Percentiles rank a stretch among this genome's conserved stretches.
These are phyloP conservation scores for Mimachlamys varia DNA, from an alignment of 2,888 invertebrate species.

Conservation along the genomic window DNA sequence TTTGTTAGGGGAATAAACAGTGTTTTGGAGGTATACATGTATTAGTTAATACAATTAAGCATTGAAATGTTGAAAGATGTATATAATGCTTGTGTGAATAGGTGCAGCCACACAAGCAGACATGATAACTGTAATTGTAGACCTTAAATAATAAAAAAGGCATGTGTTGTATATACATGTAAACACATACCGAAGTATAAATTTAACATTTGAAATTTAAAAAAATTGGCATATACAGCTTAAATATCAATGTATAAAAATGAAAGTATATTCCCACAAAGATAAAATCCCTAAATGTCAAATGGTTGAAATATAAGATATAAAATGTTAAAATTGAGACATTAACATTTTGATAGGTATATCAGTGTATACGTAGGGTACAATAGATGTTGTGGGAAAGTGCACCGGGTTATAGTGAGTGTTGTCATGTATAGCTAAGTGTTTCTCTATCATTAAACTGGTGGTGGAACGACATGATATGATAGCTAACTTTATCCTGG, in stretches of 20 bases:
- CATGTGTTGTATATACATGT: too few relatives aligned
- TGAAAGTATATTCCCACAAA: not conserved
- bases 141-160: too few relatives aligned
- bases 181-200: too few relatives aligned
- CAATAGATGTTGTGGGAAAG: not conserved
- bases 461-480: not conserved
- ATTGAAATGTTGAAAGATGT: not conserved
- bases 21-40: too few relatives aligned
- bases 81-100: too few relatives aligned
- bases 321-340: not conserved
- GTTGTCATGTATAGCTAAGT: not conserved
- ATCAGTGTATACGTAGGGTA: not conserved
- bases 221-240: not conserved
- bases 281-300: not conserved
- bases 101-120: not conserved
- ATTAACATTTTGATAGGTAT: not conserved
- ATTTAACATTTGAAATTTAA: not conserved
- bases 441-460: not conserved
- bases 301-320: not conserved
- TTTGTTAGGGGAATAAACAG: too few relatives aligned
- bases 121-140: not conserved
- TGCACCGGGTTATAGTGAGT: not conserved
- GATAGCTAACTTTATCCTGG: not conserved
- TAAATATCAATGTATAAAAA: constrained; percentile 25
- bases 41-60: too few relatives aligned